Conservation (phyloP, 1,140 invertebrate genomes). For the Sesamia nonagrioides region DNA sequence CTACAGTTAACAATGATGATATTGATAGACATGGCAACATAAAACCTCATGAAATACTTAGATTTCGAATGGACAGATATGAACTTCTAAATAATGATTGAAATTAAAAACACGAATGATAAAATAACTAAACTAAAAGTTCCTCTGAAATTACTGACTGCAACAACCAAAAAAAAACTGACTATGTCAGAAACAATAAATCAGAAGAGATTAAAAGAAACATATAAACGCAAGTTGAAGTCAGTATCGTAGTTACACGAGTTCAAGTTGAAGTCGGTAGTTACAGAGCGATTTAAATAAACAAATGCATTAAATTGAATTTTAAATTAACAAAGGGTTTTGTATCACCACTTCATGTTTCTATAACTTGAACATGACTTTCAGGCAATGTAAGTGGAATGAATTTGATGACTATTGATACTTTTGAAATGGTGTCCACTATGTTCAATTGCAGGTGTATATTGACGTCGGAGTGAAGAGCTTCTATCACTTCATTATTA, state of each 20-base stretch:
- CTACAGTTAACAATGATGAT: not conserved
- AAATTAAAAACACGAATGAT: constrained; percentile 69
- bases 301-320: constrained; percentile 74
- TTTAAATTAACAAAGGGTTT: constrained; percentile 82
- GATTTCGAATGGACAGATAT: constrained; percentile 67
- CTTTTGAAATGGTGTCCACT: constrained; percentile 72
- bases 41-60: not conserved
- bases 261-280: constrained; percentile 61
- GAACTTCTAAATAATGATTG: constrained; percentile 80
- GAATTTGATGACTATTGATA: constrained; percentile 78
- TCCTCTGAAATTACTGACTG: constrained; percentile 64
- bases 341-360: constrained; percentile 83
- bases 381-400: constrained; percentile 84
- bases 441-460: constrained; percentile 78
- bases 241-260: constrained; percentile 59
- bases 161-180: constrained; percentile 45
- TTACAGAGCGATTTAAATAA: constrained; percentile 75
- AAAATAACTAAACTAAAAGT: constrained; percentile 74
- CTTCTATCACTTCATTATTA: constrained; percentile 80
- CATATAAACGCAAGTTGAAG: constrained; percentile 54
- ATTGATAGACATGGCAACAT: not conserved
- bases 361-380: constrained; percentile 73
- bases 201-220: constrained; percentile 24
- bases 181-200: not conserved
- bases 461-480: constrained; percentile 80